A percentile compares a stretch with the other conserved stretches of the same genome.
phyloP scores from a whole-genome alignment of 2,797 vertebrate genomes.

The Atherinosoma microstoma region DNA sequence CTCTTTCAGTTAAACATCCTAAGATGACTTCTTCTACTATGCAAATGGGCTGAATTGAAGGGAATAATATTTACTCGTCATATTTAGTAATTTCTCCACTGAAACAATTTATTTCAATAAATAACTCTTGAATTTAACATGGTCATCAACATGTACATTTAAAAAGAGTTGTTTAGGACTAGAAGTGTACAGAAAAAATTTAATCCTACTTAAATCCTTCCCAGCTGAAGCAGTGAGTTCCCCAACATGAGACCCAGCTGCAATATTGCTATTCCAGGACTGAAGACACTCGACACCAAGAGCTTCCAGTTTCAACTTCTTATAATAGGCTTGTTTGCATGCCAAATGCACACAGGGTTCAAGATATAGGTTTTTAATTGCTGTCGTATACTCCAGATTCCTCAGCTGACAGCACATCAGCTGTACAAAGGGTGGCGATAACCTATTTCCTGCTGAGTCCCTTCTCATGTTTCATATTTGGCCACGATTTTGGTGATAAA shows the following conservation, averaged over 20 bases:
- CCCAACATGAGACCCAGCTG: slow-evolving; percentile 75
- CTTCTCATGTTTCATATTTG: background rate
- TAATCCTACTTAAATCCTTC: slow-evolving; percentile 16
- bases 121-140: background rate
- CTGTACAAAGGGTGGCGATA: slow-evolving; percentile 49
- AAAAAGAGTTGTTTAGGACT: background rate
- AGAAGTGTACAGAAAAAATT: background rate
- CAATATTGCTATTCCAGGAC: slow-evolving; percentile 78
- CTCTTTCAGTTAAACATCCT: background rate
- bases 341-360: slow-evolving; percentile 41
- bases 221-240: slow-evolving; percentile 26
- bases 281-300: slow-evolving; percentile 67
- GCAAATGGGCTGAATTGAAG: background rate
- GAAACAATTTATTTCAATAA: background rate
- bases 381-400: slow-evolving; percentile 49
- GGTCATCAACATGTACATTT: too few relatives aligned
- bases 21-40: too few relatives aligned
- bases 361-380: slow-evolving; percentile 46
- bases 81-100: background rate
- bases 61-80: background rate
- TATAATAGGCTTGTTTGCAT: slow-evolving; percentile 76
- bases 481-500: background rate
- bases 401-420: slow-evolving; percentile 31
- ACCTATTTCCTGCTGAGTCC: slow-evolving; percentile 35
- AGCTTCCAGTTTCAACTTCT: slow-evolving; percentile 75